Percentiles rank a stretch among this genome's conserved stretches.
phyloP scores from a whole-genome alignment of 1,140 invertebrate species.

The Platyscapa corneri region DNA sequence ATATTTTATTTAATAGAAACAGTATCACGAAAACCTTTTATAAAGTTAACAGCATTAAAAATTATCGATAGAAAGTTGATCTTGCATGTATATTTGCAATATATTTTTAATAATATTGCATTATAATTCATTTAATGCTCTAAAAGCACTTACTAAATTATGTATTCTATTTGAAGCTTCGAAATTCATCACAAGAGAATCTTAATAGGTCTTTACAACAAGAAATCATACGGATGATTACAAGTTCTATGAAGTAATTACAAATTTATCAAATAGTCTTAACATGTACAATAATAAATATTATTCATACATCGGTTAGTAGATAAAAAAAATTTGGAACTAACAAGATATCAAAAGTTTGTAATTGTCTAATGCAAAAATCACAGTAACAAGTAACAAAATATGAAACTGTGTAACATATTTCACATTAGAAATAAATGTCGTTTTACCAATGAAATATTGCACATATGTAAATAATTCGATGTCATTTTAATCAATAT shows the following conservation, averaged over 20 bases:
- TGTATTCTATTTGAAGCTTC: not conserved
- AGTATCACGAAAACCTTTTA: not conserved
- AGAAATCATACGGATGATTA: not conserved
- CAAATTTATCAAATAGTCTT: not conserved
- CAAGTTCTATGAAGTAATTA: not conserved
- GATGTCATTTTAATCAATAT: no score
- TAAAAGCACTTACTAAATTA: not conserved
- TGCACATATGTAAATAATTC: no score
- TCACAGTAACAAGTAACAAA: no score
- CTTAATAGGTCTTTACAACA: not conserved
- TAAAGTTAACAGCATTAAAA: not conserved
- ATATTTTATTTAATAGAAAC: no score
- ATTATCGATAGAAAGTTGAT: slow-evolving; percentile 3
- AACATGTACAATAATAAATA: no score
- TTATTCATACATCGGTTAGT: no score
- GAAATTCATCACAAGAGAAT: not conserved
- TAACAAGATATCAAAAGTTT: no score
- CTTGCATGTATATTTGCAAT: slow-evolving; percentile 8
- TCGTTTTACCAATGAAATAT: no score
- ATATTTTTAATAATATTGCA: not conserved
- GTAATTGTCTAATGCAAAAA: no score
- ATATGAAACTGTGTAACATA: no score
- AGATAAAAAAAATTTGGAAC: no score
- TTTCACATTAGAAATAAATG: no score
- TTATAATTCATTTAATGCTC: not conserved